Evolutionary conservation across 2,113 vertebrate species (phyloP).

Genomic region (Plecturocebus donacophilus): DNA sequence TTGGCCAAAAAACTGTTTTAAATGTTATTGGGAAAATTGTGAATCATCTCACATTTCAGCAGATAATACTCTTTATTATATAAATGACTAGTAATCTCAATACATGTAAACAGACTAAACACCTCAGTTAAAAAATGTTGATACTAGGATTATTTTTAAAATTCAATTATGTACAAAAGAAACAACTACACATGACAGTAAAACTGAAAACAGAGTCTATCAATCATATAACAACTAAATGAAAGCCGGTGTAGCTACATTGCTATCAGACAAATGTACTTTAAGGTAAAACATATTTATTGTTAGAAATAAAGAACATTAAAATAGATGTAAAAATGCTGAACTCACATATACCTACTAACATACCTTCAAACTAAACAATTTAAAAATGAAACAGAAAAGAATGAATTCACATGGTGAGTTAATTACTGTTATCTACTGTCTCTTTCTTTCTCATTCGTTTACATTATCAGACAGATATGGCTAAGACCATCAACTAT

Average conservation of each 20-base stretch:
- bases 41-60: not conserved
- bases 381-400: not conserved
- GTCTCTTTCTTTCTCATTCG: not conserved
- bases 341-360: not conserved
- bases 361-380: not conserved
- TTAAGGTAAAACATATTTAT: not conserved
- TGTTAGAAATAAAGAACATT: not conserved
- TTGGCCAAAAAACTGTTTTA: not conserved
- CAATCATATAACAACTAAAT: not conserved
- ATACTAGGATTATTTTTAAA: not conserved
- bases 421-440: not conserved
- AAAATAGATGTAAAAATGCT: not conserved
- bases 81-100: not conserved
- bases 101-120: not conserved
- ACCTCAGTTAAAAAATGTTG: not conserved
- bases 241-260: not conserved
- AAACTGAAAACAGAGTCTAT: not conserved
- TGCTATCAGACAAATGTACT: not conserved
- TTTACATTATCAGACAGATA: not conserved
- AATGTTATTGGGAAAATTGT: not conserved
- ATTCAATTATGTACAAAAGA: not conserved
- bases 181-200: not conserved
- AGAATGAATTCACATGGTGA: not conserved
- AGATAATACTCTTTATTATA: not conserved
- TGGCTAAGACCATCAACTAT: not conserved